Evolutionary conservation across 2,797 vertebrate genomes (phyloP).

Genomic region (Phalloptychus januarius): DNA sequence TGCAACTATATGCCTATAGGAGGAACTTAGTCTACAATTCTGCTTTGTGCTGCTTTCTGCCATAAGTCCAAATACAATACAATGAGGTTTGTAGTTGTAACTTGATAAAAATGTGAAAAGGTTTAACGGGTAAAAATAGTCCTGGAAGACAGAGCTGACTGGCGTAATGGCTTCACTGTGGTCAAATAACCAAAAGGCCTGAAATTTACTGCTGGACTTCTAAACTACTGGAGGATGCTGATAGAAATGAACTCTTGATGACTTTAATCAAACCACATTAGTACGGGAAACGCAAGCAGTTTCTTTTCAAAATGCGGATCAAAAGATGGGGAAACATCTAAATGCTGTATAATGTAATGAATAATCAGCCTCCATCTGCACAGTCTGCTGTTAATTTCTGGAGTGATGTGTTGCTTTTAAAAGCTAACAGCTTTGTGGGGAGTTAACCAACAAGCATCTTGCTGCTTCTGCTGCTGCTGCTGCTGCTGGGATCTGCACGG

Average conservation of each 20-base stretch:
- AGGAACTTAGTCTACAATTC: background rate
- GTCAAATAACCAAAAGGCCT: background rate
- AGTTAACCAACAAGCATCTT: background rate
- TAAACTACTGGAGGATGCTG: background rate
- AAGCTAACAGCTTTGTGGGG: background rate
- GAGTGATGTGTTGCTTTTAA: background rate
- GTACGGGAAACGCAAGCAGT: background rate
- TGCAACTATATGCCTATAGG: background rate
- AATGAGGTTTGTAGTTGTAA: background rate
- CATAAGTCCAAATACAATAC: background rate
- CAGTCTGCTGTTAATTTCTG: background rate
- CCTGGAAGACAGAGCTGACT: background rate
- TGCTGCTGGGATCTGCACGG: background rate
- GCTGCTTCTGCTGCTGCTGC: background rate
- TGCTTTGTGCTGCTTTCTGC: background rate
- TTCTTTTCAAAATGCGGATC: background rate
- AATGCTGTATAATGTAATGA: background rate
- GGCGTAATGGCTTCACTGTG: background rate
- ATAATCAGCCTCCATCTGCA: slow-evolving; percentile 1
- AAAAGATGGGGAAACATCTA: background rate
- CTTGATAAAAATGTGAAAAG: background rate
- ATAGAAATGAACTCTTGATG: background rate
- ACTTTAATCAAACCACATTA: background rate
- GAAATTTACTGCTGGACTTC: background rate
- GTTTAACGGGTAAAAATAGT: background rate